Evolutionary conservation across 2,888 invertebrate species (phyloP).

Genomic region (Parelbella ahira): DNA sequence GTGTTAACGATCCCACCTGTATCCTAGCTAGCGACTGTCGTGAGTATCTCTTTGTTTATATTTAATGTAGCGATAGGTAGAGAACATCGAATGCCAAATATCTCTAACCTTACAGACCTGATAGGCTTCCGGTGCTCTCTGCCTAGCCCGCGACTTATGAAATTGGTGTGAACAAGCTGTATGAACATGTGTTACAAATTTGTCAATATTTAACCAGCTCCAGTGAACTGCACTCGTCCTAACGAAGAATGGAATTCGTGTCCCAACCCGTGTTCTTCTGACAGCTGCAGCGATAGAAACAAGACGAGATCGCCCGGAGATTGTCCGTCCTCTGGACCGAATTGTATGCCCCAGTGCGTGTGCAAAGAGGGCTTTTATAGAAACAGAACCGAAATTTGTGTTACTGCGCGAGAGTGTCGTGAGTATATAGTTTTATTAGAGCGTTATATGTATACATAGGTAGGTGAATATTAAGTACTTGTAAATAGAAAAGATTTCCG

Average conservation of each 20-base stretch:
- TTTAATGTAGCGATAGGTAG: too few species aligned
- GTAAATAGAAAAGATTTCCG: too few species aligned
- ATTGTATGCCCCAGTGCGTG: constrained; percentile 40
- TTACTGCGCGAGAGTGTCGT: constrained; percentile 35
- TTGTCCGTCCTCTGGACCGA: constrained; percentile 27
- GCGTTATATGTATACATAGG: too few species aligned
- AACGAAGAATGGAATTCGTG: constrained; percentile 42
- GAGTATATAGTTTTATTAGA: too few species aligned
- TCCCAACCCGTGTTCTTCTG: constrained; percentile 38
- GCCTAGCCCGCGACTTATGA: neutral
- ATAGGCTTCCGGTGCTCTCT: too few species aligned
- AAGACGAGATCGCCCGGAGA: constrained; percentile 12
- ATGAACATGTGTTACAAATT: too few species aligned
- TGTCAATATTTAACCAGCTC: constrained; percentile 35
- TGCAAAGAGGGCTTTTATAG: constrained; percentile 38
- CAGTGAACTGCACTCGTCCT: constrained; percentile 40
- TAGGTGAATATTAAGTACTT: too few species aligned
- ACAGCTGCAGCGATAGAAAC: constrained; percentile 36
- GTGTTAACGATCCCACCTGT: constrained; percentile 37
- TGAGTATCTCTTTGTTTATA: constrained; percentile 31
- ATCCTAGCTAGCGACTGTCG: constrained; percentile 44
- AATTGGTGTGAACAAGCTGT: too few species aligned
- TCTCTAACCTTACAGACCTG: too few species aligned
- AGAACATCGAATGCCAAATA: too few species aligned
- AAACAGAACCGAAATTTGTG: constrained; percentile 36